Percentiles rank a stretch among this genome's conserved stretches.
Conservation (phyloP, 1,140 invertebrate genomes). For the Thaumatotibia leucotreta region DNA sequence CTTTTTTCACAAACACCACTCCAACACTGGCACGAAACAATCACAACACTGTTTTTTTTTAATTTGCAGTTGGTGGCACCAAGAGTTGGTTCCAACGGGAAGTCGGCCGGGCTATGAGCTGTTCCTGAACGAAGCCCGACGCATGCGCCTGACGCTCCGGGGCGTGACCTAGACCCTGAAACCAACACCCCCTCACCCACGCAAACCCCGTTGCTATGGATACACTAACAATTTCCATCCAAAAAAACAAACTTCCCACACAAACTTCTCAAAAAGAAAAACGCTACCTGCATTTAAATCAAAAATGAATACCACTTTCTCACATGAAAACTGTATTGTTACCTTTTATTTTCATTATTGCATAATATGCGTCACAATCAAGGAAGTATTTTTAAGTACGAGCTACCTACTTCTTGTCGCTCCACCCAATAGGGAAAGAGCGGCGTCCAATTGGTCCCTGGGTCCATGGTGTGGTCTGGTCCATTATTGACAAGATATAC, state of each 20-base stretch:
- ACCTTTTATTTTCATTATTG: neutral
- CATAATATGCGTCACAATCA: slow-evolving; percentile 15
- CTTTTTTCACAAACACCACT: too few species aligned
- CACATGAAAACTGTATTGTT: neutral
- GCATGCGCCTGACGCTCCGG: slow-evolving; percentile 50
- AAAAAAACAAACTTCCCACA: slow-evolving; percentile 20
- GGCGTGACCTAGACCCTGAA: slow-evolving; percentile 78
- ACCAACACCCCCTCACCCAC: slow-evolving; percentile 65
- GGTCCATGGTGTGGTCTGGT: slow-evolving; percentile 33
- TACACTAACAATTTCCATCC: slow-evolving; percentile 41
- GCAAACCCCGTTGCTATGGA: slow-evolving; percentile 52
- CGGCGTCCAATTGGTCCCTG: slow-evolving; percentile 41
- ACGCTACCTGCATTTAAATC: neutral
- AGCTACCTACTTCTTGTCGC: slow-evolving; percentile 34
- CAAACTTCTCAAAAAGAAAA: neutral
- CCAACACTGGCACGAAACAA: slow-evolving; percentile 3
- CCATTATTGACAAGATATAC: slow-evolving; percentile 38
- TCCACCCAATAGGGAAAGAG: slow-evolving; percentile 40
- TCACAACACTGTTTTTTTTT: neutral
- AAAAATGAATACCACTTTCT: neutral
- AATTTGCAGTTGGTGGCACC: neutral
- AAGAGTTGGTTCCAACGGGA: slow-evolving; percentile 36
- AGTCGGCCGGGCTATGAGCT: slow-evolving; percentile 45
- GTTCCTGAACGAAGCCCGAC: slow-evolving; percentile 47
- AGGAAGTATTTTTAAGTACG: slow-evolving; percentile 27